Evolutionary conservation across 1,140 invertebrate species (phyloP).

Genomic region (Scaptomyza montana): DNA sequence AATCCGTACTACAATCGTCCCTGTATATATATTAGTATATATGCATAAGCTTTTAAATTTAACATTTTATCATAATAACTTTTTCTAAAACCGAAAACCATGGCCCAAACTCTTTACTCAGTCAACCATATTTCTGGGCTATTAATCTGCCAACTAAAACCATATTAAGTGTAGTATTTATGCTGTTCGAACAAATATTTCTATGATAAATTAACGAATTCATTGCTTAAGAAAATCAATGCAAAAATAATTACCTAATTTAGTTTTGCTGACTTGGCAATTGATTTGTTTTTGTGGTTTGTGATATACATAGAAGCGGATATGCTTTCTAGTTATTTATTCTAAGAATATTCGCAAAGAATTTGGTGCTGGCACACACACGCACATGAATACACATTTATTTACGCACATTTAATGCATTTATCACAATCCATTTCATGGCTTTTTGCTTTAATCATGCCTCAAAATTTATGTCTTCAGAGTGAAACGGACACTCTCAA

Average conservation of each 20-base stretch:
- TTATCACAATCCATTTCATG: slow-evolving; percentile 13
- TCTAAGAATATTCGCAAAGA: slow-evolving; percentile 27
- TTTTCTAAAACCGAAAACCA: too few species aligned
- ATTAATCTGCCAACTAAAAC: too few species aligned
- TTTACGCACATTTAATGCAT: not conserved
- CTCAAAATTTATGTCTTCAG: slow-evolving; percentile 15
- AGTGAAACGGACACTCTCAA: not conserved
- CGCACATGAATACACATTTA: slow-evolving; percentile 3
- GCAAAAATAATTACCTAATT: slow-evolving; percentile 1
- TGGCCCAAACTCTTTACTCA: not conserved
- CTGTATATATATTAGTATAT: too few species aligned
- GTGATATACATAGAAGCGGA: not conserved
- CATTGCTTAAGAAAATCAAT: slow-evolving; percentile 3
- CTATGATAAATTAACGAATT: slow-evolving; percentile 3
- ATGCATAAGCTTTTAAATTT: too few species aligned
- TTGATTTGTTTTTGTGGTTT: slow-evolving; percentile 17
- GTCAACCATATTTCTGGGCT: not conserved
- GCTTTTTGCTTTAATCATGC: slow-evolving; percentile 24
- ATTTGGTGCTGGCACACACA: slow-evolving; percentile 31
- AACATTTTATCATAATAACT: too few species aligned
- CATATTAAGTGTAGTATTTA: not conserved
- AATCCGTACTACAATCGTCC: too few species aligned
- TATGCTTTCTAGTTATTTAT: slow-evolving; percentile 26
- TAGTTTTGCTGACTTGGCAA: not conserved
- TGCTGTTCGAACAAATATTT: not conserved